Conservation (phyloP, 2,888 invertebrate genomes). For the Hirtodrosophila histrioides region DNA sequence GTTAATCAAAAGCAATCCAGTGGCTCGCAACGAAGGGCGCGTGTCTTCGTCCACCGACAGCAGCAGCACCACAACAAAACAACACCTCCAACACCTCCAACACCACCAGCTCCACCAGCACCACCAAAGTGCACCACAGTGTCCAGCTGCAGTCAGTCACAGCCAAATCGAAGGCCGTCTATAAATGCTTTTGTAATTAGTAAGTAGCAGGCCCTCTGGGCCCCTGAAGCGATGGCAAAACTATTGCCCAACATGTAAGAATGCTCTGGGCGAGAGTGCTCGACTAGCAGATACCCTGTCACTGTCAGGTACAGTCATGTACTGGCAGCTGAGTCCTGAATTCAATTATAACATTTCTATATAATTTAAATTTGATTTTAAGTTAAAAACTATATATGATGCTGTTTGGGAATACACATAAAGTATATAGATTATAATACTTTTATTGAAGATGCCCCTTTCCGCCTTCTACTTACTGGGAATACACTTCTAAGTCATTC, state of each 20-base stretch:
- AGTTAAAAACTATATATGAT: too few species aligned
- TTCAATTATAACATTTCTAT: too few species aligned
- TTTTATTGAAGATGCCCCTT: too few species aligned
- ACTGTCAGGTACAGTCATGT: too few species aligned
- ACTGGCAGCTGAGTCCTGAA: too few species aligned
- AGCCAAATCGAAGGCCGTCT: slow-evolving; percentile 71
- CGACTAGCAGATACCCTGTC: too few species aligned
- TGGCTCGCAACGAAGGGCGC: slow-evolving; percentile 56
- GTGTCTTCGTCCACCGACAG: slow-evolving; percentile 39
- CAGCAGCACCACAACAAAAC: neutral
- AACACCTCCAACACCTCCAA: neutral
- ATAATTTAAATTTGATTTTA: too few species aligned
- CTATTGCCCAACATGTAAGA: slow-evolving; percentile 14
- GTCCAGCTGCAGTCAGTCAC: slow-evolving; percentile 45
- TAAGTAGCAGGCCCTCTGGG: slow-evolving; percentile 38
- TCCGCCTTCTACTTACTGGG: too few species aligned
- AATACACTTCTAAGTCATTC: too few species aligned
- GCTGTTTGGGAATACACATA: too few species aligned
- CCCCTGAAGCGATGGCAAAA: slow-evolving; percentile 35
- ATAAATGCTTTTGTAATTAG: slow-evolving; percentile 75
- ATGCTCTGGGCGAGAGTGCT: neutral
- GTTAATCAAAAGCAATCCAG: slow-evolving; percentile 75
- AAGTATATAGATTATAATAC: too few species aligned
- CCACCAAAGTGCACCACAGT: slow-evolving; percentile 5
- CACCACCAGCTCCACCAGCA: neutral